These are phyloP conservation scores for Scyliorhinus canicula DNA, from an alignment of 2,797 vertebrate species.

Conservation along the genomic window DNA sequence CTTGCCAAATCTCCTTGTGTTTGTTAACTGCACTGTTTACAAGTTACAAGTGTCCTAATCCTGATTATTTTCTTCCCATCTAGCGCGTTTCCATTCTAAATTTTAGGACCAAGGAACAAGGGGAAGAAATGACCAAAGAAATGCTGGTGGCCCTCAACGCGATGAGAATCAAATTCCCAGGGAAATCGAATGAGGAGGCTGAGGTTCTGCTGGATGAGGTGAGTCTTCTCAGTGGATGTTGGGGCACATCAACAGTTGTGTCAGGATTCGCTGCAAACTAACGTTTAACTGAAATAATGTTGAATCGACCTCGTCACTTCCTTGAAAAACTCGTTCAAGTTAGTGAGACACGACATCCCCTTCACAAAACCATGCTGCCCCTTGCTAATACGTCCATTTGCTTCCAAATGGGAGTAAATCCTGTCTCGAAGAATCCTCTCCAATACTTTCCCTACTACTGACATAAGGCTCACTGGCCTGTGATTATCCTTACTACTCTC, in stretches of 20 bases:
- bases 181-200: slow-evolving; percentile 87
- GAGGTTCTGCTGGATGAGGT: slow-evolving; percentile 86
- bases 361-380: too few relatives aligned
- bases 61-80: slow-evolving; percentile 49
- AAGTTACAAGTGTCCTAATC: slow-evolving; percentile 22
- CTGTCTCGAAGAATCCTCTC: too few relatives aligned
- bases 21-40: neutral
- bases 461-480: too few relatives aligned
- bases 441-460: too few relatives aligned
- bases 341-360: too few relatives aligned
- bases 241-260: neutral
- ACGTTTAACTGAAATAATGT: too few relatives aligned
- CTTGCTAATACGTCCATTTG: too few relatives aligned
- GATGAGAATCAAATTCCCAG: slow-evolving; percentile 88
- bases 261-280: neutral
- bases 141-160: slow-evolving; percentile 81
- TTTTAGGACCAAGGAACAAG: slow-evolving; percentile 82
- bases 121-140: slow-evolving; percentile 77
- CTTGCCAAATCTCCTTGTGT: too few relatives aligned
- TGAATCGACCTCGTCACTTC: too few relatives aligned
- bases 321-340: too few relatives aligned
- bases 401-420: too few relatives aligned
- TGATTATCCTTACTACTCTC: too few relatives aligned
- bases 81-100: slow-evolving; percentile 76
- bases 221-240: slow-evolving; percentile 48